These are phyloP conservation scores for Palythoa grandiflora DNA, from an alignment of 92 coral and sea anemone genomes.

Conservation along the genomic window DNA sequence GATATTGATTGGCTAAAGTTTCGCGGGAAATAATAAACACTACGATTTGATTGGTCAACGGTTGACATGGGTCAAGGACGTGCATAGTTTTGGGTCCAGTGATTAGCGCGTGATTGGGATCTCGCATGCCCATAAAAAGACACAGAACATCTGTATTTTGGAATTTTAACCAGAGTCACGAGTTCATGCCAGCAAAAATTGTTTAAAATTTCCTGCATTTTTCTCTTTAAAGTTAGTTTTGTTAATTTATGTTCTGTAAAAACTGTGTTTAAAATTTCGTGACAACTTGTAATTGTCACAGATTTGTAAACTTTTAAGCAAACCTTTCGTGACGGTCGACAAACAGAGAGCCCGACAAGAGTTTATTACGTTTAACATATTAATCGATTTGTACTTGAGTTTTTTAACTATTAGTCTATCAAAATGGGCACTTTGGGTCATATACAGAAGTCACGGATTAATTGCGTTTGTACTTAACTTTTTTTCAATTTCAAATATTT, in stretches of 20 bases:
- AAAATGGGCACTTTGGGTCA: not conserved
- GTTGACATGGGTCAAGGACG: conserved; percentile 22
- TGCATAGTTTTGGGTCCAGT: conserved; percentile 54
- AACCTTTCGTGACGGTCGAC: not conserved
- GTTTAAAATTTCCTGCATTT: not conserved
- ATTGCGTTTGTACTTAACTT: not conserved
- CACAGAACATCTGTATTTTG: not conserved
- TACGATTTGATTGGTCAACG: conserved; percentile 74
- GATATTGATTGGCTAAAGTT: conserved; percentile 77
- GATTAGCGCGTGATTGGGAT: conserved; percentile 86
- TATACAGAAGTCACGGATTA: not conserved
- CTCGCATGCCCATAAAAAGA: conserved; percentile 37
- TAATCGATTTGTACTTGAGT: not conserved
- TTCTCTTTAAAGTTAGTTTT: not conserved
- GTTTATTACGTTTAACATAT: not conserved
- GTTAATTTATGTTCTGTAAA: not conserved
- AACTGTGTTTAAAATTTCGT: not conserved
- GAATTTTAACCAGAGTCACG: not conserved
- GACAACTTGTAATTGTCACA: not conserved
- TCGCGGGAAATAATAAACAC: conserved; percentile 76
- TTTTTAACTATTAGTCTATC: not conserved
- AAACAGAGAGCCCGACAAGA: too few species aligned
- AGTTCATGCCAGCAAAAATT: not conserved
- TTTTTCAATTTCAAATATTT: not conserved
- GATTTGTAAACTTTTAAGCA: not conserved